Evolutionary conservation across 2,113 vertebrate species (phyloP), one percentile per base, ranked within the genome.

Genomic region (Myocastor coypus): DNA sequence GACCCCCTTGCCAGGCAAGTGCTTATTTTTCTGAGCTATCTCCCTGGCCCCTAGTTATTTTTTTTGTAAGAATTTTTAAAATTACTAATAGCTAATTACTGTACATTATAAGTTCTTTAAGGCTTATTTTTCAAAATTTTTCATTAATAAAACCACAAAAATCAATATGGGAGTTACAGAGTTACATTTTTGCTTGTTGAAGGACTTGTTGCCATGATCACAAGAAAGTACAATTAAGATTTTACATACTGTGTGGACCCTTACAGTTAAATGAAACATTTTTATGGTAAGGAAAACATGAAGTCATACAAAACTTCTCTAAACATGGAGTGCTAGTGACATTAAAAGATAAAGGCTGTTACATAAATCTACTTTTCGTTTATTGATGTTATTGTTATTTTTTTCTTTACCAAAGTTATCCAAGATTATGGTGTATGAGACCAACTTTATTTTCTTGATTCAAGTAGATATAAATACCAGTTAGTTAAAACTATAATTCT

Each of bases 211-310:
- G 92, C 98, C 98, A 97, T 99, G 98, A 98, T 98, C 97, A 61
- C 82, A 91, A 64, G 97, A 98, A 98, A 98, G 98, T 98, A 98
- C 98, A 99, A 98, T 99, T 99, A 98, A 75, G 96, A 98, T 98
- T 98, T 98, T 99, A 98, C 98, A 99, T 99, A 99, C 98, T 99
- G 97, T 97, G 30, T 93, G 37, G 61, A 22, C 98, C 97, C 98
- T 98, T 95, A 97, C 96, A 98, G 97, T 98, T 97, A 98, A 96
- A 96, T 97, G 86, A 97, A 97, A 92, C 93, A 87, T 98, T 98
- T 98, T 96, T 97, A 98, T 97, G 93, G 92, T 96, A 97, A 96
- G 98, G 93, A 98, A 98, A 99, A 99, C 98, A 98, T 95, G 98
- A 98, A 97, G 97, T 99, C 98, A 98, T 98, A 94, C 97, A 97